Conservation (phyloP, 1,140 invertebrate genomes). For the Drosophila pachea region DNA sequence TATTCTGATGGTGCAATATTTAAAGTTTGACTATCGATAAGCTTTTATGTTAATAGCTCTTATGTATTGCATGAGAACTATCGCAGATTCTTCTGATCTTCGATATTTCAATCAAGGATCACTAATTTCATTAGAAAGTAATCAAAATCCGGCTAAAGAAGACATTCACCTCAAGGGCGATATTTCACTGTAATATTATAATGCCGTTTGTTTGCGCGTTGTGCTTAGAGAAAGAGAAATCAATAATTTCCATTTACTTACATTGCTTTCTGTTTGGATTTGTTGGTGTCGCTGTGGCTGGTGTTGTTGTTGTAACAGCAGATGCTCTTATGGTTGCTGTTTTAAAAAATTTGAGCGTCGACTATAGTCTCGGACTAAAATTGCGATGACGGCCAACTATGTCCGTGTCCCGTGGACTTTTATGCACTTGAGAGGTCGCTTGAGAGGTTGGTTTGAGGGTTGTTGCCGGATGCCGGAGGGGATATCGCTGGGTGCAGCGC, state of each 20-base stretch:
- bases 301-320: conserved; percentile 7
- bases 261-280: conserved; percentile 54
- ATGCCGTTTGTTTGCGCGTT: conserved; percentile 24
- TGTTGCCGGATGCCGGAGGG: conserved; percentile 19
- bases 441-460: not conserved
- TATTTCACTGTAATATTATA: conserved; percentile 12
- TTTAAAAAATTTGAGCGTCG: conserved; percentile 44
- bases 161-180: not conserved
- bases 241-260: conserved; percentile 67
- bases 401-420: conserved; percentile 36
- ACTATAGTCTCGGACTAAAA: conserved; percentile 29
- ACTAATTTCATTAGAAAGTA: not conserved
- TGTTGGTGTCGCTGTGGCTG: conserved; percentile 5
- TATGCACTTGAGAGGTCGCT: conserved; percentile 63
- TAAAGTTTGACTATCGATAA: too few relatives aligned
- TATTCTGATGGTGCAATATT: too few relatives aligned
- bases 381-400: conserved; percentile 41
- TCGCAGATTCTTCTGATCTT: too few relatives aligned
- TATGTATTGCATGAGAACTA: too few relatives aligned
- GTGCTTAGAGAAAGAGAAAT: conserved; percentile 49
- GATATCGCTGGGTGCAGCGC: conserved; percentile 54
- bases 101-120: not conserved
- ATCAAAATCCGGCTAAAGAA: not conserved
- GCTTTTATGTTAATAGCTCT: too few relatives aligned
- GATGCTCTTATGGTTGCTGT: conserved; percentile 33